Percentiles rank a stretch among this genome's conserved stretches.
Evolutionary conservation across 2,797 vertebrate genomes (phyloP).

Genomic region (Siniperca undulata): DNA sequence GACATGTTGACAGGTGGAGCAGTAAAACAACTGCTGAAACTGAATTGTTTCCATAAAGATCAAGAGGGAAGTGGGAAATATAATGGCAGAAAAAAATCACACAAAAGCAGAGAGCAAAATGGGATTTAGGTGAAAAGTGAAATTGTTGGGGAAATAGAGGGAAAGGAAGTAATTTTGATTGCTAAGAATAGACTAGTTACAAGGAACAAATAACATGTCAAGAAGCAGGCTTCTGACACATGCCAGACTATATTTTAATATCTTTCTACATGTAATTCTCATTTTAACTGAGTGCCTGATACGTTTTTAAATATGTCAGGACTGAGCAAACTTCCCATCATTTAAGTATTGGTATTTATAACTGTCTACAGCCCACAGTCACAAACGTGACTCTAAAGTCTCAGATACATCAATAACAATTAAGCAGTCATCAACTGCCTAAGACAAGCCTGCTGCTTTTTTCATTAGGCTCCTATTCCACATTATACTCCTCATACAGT

Average conservation of each 20-base stretch:
- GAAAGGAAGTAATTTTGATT: slow-evolving; percentile 24
- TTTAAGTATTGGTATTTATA: slow-evolving; percentile 31
- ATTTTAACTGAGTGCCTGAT: not conserved
- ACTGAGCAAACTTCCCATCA: slow-evolving; percentile 14
- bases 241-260: slow-evolving; percentile 6
- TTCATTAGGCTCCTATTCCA: slow-evolving; percentile 80
- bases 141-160: slow-evolving; percentile 13
- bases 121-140: slow-evolving; percentile 10
- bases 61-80: slow-evolving; percentile 7
- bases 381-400: slow-evolving; percentile 57
- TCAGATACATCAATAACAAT: slow-evolving; percentile 87
- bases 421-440: slow-evolving; percentile 77
- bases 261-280: slow-evolving; percentile 12
- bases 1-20: not conserved
- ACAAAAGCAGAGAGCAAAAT: slow-evolving; percentile 12
- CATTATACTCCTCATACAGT: slow-evolving; percentile 80
- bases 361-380: slow-evolving; percentile 23
- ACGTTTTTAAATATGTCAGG: slow-evolving; percentile 19
- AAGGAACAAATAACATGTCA: slow-evolving; percentile 36
- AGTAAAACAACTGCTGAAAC: slow-evolving; percentile 17
- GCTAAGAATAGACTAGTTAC: slow-evolving; percentile 35
- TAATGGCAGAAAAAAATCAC: not conserved
- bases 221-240: slow-evolving; percentile 19
- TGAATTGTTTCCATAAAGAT: slow-evolving; percentile 28
- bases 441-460: slow-evolving; percentile 74